Evolutionary conservation across 1,140 invertebrate species (phyloP), one percentile per base, ranked within the genome.

Genomic region (Battus philenor): DNA sequence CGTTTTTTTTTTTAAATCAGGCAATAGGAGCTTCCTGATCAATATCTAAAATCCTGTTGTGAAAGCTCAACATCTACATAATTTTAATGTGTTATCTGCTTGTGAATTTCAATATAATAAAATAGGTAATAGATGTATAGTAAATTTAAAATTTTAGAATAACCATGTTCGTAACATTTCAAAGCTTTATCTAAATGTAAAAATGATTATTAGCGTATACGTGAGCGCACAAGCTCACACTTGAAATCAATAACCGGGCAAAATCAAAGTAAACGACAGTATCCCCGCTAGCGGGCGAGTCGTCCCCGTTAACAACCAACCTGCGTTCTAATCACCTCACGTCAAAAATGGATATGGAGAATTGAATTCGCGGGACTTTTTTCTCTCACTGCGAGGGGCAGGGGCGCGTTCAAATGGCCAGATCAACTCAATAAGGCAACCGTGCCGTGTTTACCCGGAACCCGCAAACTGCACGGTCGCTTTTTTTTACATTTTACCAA

Each of bases 321-420:
- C 77, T 76, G 79, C 65, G 77, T 78, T 78, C 75, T 81, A 81
- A 81, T 84, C 80, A 84, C 63, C 72, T 60, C 62, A 74, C 67
- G 80, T 84, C 80, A 84, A 78, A 83, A 83, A 77, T 84, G 80
- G 74, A 84, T 84, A 84, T 81, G 64, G 69, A 62, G 78, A 80
- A 80, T 80, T 80, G 67, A 80, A 79, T 79, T 75, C 66, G 57
- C 56, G 52, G 32, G 54, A 63, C 41, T 67, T 69, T 70, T 58
- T 69, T 79, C 78, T 79, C 67, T 53, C 27, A 43, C 57, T 54
- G 56, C 67, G 68, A 64, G 70, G 71, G 75, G 72, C 62, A 62
- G 59, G 59, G 62, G n/a, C n/a, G n/a, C n/a, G 66, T 70, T 59
- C 68, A 71, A 80, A 81, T 81, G 70, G 74, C 77, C 75, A 81